Base-by-base conservation (phyloP, 2,888 invertebrate species). In the Dasypogon diadema region DNA sequence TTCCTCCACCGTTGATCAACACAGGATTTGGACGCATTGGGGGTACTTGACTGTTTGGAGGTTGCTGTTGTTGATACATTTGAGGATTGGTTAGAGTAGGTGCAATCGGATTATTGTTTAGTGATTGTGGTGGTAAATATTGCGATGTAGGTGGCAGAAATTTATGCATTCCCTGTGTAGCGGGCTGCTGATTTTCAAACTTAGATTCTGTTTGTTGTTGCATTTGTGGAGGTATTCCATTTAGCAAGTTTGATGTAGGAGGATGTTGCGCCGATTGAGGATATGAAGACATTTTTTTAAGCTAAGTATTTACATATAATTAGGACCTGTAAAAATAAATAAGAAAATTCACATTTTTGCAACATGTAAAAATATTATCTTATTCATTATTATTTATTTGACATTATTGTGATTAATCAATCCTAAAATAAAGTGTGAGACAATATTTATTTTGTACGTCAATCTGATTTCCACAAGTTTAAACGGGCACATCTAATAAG, bases 1-100 rank as follows among this genome's bases (percentile, higher is more conserved):
- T 85, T 77, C 77, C 75, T 75, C 65, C 79, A 37, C 14, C 81
- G 16, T 75, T 75, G 6, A 37, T 63, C 2, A 60, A 24, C 21
- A 24, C 37, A 10, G 46, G 22, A 58, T 74, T 58, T 24, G 37
- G 46, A 16, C 56, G 60, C 48, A 34, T 74, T 26, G 58, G 46
- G 12, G 42, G 46, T 2, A 58, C 51, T 3, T 51, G 30, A 80
- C 14, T 75, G 26, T 21, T 68, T 58, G 18, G 58, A 60, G 18
- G 42, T 24, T 37, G 68, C 14, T 54, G 63, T 14, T 56, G 56
- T 16, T 73, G 76, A 6, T 74, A 21, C 51, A 37, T 54, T 51
- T 63, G 48, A 10, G 63, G n/a, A 54, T 30, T 5, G n/a, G 16
- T 42, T 24, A n/a, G 46, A 21, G 14, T 72, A 10, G 24, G 42